phyloP scores from a whole-genome alignment of 2,113 vertebrate species.

The Nannobrachium achirus region DNA sequence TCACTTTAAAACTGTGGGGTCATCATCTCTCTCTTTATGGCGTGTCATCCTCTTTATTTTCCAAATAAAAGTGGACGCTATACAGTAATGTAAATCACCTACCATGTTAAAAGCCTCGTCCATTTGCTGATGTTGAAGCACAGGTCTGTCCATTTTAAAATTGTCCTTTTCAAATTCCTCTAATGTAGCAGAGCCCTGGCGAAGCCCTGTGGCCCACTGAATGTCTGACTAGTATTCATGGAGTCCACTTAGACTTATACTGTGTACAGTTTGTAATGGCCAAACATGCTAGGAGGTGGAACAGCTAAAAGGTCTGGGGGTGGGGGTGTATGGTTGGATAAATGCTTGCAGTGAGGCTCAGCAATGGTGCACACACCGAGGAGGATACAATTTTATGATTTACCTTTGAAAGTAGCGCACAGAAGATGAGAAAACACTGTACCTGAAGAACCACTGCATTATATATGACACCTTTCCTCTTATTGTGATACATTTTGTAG shows the following conservation, averaged over 20 bases:
- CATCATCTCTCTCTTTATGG: slow-evolving; percentile 40
- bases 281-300: slow-evolving; percentile 3
- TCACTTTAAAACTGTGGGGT: slow-evolving; percentile 31
- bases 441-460: slow-evolving; percentile 11
- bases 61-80: slow-evolving; percentile 29
- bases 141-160: slow-evolving; percentile 40
- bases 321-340: too few relatives aligned
- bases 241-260: not conserved
- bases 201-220: slow-evolving; percentile 14
- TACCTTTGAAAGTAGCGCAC: slow-evolving; percentile 13
- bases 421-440: slow-evolving; percentile 13
- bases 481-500: too few relatives aligned
- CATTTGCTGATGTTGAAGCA: slow-evolving; percentile 32
- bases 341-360: not conserved
- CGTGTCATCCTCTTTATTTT: slow-evolving; percentile 31
- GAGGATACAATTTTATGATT: too few relatives aligned
- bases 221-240: slow-evolving; percentile 13
- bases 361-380: not conserved
- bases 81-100: slow-evolving; percentile 49
- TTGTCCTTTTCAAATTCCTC: slow-evolving; percentile 23
- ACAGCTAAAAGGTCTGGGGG: too few relatives aligned
- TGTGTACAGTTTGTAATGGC: not conserved
- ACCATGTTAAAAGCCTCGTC: slow-evolving; percentile 47
- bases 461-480: not conserved
- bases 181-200: slow-evolving; percentile 16